Conservation (phyloP, 1,140 invertebrate species). For the Cardiocondyla obscurior region DNA sequence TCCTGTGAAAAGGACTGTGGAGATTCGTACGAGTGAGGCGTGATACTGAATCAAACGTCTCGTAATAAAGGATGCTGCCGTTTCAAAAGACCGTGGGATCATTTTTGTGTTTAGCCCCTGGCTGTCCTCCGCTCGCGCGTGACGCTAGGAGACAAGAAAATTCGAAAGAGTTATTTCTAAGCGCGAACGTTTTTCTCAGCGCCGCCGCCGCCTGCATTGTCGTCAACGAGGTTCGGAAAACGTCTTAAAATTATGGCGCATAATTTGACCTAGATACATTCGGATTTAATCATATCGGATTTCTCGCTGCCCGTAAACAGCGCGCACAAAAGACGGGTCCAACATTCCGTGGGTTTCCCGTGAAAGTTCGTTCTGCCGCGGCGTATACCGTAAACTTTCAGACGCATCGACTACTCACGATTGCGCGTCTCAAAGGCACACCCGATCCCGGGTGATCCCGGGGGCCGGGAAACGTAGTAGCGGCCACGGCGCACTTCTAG, state of each 20-base stretch:
- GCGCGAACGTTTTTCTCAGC: conserved; percentile 15
- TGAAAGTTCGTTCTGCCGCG: not conserved
- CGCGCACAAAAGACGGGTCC: conserved; percentile 8
- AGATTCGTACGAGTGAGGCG: conserved; percentile 71
- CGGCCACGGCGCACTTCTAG: conserved; percentile 61
- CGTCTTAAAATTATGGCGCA: conserved; percentile 7
- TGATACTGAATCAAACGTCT: conserved; percentile 77
- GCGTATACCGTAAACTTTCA: not conserved
- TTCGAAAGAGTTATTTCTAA: conserved; percentile 42
- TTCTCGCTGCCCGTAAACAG: conserved; percentile 2
- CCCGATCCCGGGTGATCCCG: conserved; percentile 23
- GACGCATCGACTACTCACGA: conserved; percentile 25
- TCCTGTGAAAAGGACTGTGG: conserved; percentile 66
- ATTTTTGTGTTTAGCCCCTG: conserved; percentile 63
- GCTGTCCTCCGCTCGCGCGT: conserved; percentile 28
- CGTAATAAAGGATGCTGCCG: conserved; percentile 76
- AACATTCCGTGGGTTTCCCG: conserved; percentile 10
- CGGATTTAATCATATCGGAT: conserved; percentile 3
- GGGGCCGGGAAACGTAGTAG: not conserved
- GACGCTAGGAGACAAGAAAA: conserved; percentile 37
- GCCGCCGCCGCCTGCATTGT: not conserved
- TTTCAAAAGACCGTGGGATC: conserved; percentile 75
- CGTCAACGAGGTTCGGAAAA: not conserved
- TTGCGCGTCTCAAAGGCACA: conserved; percentile 11
- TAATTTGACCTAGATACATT: not conserved